Conservation (phyloP, 1,140 invertebrate species). For the Sesamia nonagrioides region DNA sequence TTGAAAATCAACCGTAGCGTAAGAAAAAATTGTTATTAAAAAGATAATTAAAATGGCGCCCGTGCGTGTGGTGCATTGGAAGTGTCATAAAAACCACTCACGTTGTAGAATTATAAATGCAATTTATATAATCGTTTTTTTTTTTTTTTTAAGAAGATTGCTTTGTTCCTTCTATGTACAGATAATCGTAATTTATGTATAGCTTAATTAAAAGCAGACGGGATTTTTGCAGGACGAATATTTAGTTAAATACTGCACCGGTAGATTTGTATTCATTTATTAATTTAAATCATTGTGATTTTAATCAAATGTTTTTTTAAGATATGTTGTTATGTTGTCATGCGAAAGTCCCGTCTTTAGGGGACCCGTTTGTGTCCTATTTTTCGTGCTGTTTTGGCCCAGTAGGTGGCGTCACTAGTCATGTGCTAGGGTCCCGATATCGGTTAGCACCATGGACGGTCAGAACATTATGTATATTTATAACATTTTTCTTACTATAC, state of each 20-base stretch:
- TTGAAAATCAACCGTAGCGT: too few species aligned
- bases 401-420: too few species aligned
- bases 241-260: not conserved
- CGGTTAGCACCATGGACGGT: too few species aligned
- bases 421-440: too few species aligned
- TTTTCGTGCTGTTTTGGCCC: too few species aligned
- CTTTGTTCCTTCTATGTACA: constrained; percentile 28
- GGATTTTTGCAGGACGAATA: constrained; percentile 32
- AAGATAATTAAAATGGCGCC: too few species aligned
- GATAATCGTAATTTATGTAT: not conserved
- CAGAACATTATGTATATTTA: too few species aligned
- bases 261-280: not conserved
- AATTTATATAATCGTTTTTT: constrained; percentile 35
- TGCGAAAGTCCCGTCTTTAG: constrained; percentile 29
- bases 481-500: too few species aligned
- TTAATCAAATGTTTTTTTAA: constrained; percentile 22
- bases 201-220: not conserved
- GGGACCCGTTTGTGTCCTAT: constrained; percentile 1
- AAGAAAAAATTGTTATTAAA: too few species aligned
- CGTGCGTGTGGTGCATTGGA: too few species aligned
- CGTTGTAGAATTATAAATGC: constrained; percentile 32
- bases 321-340: not conserved
- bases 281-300: too few species aligned
- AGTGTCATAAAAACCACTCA: constrained; percentile 11
- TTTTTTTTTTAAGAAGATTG: not conserved